Percentiles rank a stretch among this genome's conserved stretches.
phyloP scores from a whole-genome alignment of 1,140 invertebrate species.

The Tetraneura akinire region DNA sequence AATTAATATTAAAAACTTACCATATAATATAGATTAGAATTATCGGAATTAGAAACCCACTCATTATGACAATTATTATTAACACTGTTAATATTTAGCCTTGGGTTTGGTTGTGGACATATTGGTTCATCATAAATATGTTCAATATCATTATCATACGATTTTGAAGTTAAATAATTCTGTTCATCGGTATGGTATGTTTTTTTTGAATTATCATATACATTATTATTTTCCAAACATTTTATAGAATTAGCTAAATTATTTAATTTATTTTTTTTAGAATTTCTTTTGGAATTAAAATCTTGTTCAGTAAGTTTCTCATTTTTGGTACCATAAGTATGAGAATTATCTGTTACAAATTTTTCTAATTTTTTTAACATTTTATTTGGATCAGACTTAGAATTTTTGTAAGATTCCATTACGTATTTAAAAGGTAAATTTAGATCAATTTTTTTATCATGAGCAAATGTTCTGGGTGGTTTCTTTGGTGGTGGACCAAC shows the following conservation, averaged over 20 bases:
- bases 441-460: slow-evolving; percentile 55
- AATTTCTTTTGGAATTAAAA: slow-evolving; percentile 14
- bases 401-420: slow-evolving; percentile 45
- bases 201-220: slow-evolving; percentile 15
- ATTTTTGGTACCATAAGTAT: slow-evolving; percentile 38
- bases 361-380: slow-evolving; percentile 56
- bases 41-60: slow-evolving; percentile 23
- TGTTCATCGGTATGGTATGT: slow-evolving; percentile 26
- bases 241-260: slow-evolving; percentile 38
- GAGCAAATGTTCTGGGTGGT: slow-evolving; percentile 69
- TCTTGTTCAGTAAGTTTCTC: slow-evolving; percentile 19
- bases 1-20: slow-evolving; percentile 40
- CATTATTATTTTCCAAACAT: not conserved
- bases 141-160: not conserved
- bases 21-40: slow-evolving; percentile 48
- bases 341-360: slow-evolving; percentile 40
- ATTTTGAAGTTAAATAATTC: slow-evolving; percentile 39
- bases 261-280: slow-evolving; percentile 29
- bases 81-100: slow-evolving; percentile 20
- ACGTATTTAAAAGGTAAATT: slow-evolving; percentile 43
- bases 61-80: slow-evolving; percentile 35
- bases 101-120: slow-evolving; percentile 17
- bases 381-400: slow-evolving; percentile 56
- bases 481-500: slow-evolving; percentile 70
- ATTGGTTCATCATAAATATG: slow-evolving; percentile 47